Evolutionary conservation across 37 sponge, comb jelly and placozoan genomes (phyloP), one percentile per base, ranked within the genome.

Genomic region (Ianthella basta): DNA sequence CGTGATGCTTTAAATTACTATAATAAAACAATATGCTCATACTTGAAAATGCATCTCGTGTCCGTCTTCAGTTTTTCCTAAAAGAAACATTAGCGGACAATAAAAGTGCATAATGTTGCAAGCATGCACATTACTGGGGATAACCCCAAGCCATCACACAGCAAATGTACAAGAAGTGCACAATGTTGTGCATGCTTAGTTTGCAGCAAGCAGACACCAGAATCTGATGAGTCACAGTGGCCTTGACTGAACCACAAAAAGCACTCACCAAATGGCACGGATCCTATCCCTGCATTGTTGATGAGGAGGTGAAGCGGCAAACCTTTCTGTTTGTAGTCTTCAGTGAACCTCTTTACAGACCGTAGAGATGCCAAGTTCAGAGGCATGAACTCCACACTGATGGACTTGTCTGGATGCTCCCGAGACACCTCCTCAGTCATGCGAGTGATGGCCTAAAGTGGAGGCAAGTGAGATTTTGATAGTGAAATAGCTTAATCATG

Each of bases 271-370:
- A 35, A 33, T 20, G 91, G 88, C 32, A 83, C 72, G 2, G 21
- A 66, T 5, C 75, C 86, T 63, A 94, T 82, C 27, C 86, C 94
- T 75, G 94, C 94, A 86, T 94, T 94, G 86, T 88, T 88, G 65
- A 94, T 86, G 56, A 94, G 84, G 56, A 94, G 80, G 83, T 94
- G 94, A 16, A 94, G 91, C 36, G 89, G 91, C 5, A 88, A 84
- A 10, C 73, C 69, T 75, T 84, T 90, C 84, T 84, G 86, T 72
- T 83, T 86, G 87, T 88, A 94, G 78, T 82, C 81, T 1, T 40
- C 80, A 39, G 67, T 80, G 53, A 90, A 94, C 21, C 88, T 59
- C 60, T 86, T 90, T 24, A 84, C 80, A 25, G 91, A 94, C 59
- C 80, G 44, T 16, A 94, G 80, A 33, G 94, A 94, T 36, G 84